Evolutionary conservation across 2,797 vertebrate genomes (phyloP), one percentile per base, ranked within the genome.

Genomic region (Cynodonichthys magdalenae): DNA sequence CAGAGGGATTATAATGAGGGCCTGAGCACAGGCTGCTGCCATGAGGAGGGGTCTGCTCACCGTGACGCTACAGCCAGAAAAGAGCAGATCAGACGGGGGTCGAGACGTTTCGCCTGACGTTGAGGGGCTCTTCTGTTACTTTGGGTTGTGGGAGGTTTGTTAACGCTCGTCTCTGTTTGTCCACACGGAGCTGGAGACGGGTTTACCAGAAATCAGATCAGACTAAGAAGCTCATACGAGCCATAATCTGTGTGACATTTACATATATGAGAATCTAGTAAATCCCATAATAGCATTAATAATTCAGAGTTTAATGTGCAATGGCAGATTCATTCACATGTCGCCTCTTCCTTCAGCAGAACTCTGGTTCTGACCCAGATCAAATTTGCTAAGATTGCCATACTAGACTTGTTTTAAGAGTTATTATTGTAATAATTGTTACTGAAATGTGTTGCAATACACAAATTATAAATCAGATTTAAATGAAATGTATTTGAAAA

Each of bases 191-290:
- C 62, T 83, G 74, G 77, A 87, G 84, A 85, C 87, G 78, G 81
- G 80, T 87, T 89, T 85, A 87, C 75, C 77, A 82, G 74, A 83
- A 84, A 87, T 82, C 87, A 84, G 87, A 87, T 89, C 87, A 87
- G 81, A 83, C 83, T 91, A 89, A 90, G 90, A 89, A 89, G 89
- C 79, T 90, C 81, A 85, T 75, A 69, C 58, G 75, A 84, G 58
- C 46, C 52, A 24, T 89, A 88, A 92, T 90, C 90, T 88, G 79
- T 79, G 85, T 84, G 80, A 91, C 85, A 89, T 90, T 91, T 91
- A 90, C 87, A 90, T 89, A 61, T 86, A 89, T 77, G 77, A 85
- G 68, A 86, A 80, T 87, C 74, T 74, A 66, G 68, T 71, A 81
- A 90, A 90, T 89, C 86, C 80, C 67, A 74, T 87, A 85, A 89